A percentile compares a stretch with the other conserved stretches of the same genome.
phyloP scores from a whole-genome alignment of 2,797 vertebrate genomes.

The Channallabes apus region DNA sequence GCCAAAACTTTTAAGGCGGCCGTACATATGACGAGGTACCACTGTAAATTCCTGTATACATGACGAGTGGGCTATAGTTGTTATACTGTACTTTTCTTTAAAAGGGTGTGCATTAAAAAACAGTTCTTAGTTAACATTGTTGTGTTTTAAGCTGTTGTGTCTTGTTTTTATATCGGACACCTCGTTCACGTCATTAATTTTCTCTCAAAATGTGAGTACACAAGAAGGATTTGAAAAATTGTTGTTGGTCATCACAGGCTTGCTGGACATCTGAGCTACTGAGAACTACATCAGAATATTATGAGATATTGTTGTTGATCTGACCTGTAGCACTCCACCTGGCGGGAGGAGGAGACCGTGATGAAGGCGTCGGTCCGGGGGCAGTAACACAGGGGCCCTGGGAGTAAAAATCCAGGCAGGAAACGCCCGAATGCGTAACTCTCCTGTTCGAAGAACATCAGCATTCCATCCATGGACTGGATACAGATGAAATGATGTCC shows the following conservation, averaged over 20 bases:
- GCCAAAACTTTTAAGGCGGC: no score
- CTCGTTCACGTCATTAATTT: background rate
- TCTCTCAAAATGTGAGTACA: background rate
- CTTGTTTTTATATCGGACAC: background rate
- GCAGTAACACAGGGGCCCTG: slow-evolving; percentile 88
- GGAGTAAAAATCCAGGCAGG: slow-evolving; percentile 91
- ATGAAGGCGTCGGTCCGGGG: slow-evolving; percentile 90
- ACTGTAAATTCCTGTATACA: background rate
- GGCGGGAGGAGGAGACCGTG: slow-evolving; percentile 86
- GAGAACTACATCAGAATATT: no score
- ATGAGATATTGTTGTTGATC: slow-evolving; percentile 45
- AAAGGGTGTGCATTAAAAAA: background rate
- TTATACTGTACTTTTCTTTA: background rate
- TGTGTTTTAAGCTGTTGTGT: background rate
- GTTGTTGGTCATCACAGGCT: no score
- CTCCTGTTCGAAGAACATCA: slow-evolving; percentile 98
- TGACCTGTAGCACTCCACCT: slow-evolving; percentile 95
- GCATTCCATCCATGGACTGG: slow-evolving; percentile 97
- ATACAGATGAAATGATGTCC: slow-evolving; percentile 95
- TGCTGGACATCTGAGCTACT: background rate
- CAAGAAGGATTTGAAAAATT: background rate
- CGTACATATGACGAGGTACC: no score
- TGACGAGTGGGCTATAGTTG: background rate
- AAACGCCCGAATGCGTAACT: slow-evolving; percentile 92
- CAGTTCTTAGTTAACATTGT: background rate